Evolutionary conservation across 2,113 vertebrate species (phyloP).

Genomic region (Laticauda colubrina): DNA sequence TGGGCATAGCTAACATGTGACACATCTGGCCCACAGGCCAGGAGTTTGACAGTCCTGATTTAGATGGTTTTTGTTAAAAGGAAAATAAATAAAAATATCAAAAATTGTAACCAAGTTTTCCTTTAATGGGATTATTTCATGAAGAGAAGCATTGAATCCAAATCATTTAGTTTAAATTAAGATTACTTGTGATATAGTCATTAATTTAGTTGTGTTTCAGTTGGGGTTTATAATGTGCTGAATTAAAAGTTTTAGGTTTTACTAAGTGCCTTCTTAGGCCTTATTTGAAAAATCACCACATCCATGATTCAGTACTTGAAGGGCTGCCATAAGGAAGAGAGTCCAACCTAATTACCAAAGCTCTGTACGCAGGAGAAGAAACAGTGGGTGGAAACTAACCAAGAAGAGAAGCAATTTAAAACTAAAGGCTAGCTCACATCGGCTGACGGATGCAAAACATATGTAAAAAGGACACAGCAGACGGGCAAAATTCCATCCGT

Average conservation of each 20-base stretch:
- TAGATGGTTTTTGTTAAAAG: not conserved
- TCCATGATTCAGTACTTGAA: not conserved
- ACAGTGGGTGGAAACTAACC: too few relatives aligned
- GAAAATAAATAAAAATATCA: not conserved
- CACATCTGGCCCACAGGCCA: too few relatives aligned
- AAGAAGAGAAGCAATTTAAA: too few relatives aligned
- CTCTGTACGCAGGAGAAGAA: too few relatives aligned
- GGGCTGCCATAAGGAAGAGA: too few relatives aligned
- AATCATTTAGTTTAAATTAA: not conserved
- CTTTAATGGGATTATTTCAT: not conserved
- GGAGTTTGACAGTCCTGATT: not conserved
- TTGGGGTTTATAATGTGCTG: not conserved
- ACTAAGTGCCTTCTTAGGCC: slow-evolving; percentile 49
- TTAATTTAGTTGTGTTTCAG: not conserved
- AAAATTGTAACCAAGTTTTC: not conserved
- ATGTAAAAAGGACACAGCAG: too few relatives aligned
- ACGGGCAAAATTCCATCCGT: too few relatives aligned
- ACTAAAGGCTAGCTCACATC: too few relatives aligned
- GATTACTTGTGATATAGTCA: not conserved
- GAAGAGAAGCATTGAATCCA: not conserved
- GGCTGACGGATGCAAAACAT: too few relatives aligned
- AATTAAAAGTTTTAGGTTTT: slow-evolving; percentile 26
- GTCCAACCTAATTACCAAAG: too few relatives aligned
- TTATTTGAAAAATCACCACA: not conserved
- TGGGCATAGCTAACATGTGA: too few relatives aligned